Base-by-base conservation (phyloP, 1,140 invertebrate species). In the Phenacoccus solenopsis region DNA sequence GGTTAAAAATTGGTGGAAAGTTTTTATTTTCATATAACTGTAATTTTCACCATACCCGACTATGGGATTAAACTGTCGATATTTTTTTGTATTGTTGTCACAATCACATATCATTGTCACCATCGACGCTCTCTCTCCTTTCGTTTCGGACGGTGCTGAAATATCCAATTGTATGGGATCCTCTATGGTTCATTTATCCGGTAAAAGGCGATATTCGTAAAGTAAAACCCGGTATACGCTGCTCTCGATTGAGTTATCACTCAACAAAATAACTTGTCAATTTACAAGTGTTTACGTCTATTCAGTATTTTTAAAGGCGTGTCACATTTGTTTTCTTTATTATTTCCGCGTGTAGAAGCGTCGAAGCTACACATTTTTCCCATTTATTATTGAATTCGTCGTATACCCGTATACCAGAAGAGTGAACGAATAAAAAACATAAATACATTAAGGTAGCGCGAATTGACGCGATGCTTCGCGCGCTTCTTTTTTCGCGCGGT, bases 251-350 rank as follows among this genome's bases (percentile, higher is more conserved):
- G 59, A 64, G 59, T 64, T 64, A 64, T 64, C 59, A 64, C 59
- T 64, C 59, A 64, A 64, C 59, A 64, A 64, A 64, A 64, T 64
- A 64, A 64, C 59, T 64, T 64, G 59, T 64, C 59, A 64, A 64
- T 64, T 64, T 64, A 64, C 59, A 64, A 64, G 59, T 64, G 59
- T 64, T 64, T 64, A 64, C 59, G 59, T 64, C 59, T 64, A 64
- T 64, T 64, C 59, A 64, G 59, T 24, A 64, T 64, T 64, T 64
- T 64, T 27, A 64, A 64, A 64, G 59, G 59, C 25, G 59, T 64
- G 59, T 64, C 59, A 64, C 59, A 64, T 64, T 64, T 64, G 59
- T 64, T 64, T 64, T 64, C 59, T 64, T 64, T 64, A 64, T 27
- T 64, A 27, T 64, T 64, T 64, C 59, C 59, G 25, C 59, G 59